Evolutionary conservation across 2,113 vertebrate genomes (phyloP).

Genomic region (Panthera leo): DNA sequence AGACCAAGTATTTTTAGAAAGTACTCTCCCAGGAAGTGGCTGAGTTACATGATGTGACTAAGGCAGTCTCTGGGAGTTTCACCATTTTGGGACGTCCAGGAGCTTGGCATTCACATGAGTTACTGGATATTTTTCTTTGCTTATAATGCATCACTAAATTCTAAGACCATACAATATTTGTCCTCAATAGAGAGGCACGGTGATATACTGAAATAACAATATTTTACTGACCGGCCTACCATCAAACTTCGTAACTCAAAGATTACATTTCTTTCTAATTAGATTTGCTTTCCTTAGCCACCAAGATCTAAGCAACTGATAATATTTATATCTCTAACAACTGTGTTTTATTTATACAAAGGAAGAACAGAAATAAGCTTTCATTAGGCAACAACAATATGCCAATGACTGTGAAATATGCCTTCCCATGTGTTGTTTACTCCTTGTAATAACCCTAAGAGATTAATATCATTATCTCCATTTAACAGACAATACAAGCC

Average conservation of each 20-base stretch:
- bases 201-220: not conserved
- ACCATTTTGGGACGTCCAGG: not conserved
- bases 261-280: conserved; percentile 43
- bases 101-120: not conserved
- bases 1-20: conserved; percentile 42
- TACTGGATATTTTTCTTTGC: conserved; percentile 5
- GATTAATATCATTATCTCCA: not conserved
- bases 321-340: conserved; percentile 56
- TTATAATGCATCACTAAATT: not conserved
- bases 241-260: conserved; percentile 3
- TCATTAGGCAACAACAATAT: conserved; percentile 11
- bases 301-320: conserved; percentile 31
- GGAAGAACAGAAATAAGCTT: conserved; percentile 43
- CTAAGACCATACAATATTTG: not conserved
- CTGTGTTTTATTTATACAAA: conserved; percentile 55
- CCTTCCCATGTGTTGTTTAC: conserved; percentile 15
- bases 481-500: not conserved
- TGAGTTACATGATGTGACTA: not conserved
- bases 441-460: not conserved
- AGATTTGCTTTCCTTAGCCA: conserved; percentile 37
- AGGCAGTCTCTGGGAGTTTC: not conserved
- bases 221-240: not conserved
- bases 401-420: conserved; percentile 18
- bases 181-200: not conserved
- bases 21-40: not conserved